Evolutionary conservation across 2,797 vertebrate species (phyloP).

Genomic region (Decapterus maruadsi): DNA sequence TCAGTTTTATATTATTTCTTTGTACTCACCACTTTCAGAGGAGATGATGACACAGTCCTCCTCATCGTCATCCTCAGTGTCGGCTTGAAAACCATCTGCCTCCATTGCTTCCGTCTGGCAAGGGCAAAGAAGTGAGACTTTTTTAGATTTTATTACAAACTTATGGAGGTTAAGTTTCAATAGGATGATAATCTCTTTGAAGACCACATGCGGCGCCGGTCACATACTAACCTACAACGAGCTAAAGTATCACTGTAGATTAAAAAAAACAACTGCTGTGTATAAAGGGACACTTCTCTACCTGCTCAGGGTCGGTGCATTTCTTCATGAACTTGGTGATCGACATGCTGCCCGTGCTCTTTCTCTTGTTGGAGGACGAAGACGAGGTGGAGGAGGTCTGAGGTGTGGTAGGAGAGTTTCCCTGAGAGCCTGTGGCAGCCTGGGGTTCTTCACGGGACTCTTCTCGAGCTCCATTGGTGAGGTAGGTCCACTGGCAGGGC

Average conservation of each 20-base stretch:
- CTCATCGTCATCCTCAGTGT: constrained; percentile 95
- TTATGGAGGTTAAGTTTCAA: not conserved
- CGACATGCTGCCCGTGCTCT: constrained; percentile 91
- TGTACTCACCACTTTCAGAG: constrained; percentile 82
- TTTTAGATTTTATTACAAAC: not conserved
- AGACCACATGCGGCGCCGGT: not conserved
- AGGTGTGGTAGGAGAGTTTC: constrained; percentile 81
- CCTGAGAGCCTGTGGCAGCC: constrained; percentile 69
- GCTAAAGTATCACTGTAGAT: not conserved
- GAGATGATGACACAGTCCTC: constrained; percentile 91
- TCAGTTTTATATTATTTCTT: not conserved
- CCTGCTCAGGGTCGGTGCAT: constrained; percentile 86
- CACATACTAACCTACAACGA: not conserved
- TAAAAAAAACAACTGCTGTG: not conserved
- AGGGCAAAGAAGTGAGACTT: constrained; percentile 2
- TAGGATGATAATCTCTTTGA: not conserved
- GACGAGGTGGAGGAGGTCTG: constrained; percentile 77
- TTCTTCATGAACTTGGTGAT: constrained; percentile 98
- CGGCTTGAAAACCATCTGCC: constrained; percentile 95
- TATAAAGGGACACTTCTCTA: constrained; percentile 63
- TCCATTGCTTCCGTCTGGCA: constrained; percentile 85
- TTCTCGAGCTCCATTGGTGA: constrained; percentile 90
- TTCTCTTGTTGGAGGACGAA: constrained; percentile 86
- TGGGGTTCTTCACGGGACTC: constrained; percentile 87
- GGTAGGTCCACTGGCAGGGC: constrained; percentile 95